Evolutionary conservation across 2,113 vertebrate genomes (phyloP).

Genomic region (Lepus americanus): DNA sequence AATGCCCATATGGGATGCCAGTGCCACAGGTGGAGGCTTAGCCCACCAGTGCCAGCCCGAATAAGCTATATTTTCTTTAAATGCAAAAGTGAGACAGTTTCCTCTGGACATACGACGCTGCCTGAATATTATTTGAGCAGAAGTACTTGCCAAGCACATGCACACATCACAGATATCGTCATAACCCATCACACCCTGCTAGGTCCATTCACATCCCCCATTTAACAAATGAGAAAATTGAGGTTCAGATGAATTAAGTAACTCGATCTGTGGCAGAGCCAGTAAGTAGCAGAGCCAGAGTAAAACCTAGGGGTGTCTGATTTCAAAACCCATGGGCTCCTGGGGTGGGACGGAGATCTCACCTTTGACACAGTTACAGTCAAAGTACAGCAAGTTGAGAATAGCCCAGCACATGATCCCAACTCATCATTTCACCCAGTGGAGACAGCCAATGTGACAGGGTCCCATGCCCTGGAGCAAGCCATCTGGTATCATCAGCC

Average conservation of each 20-base stretch:
- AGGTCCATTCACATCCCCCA: background rate
- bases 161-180: background rate
- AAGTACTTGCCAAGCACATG: background rate
- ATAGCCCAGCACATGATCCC: accelerated
- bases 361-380: background rate
- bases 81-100: background rate
- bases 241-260: background rate
- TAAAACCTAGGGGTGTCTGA: background rate
- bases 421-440: background rate
- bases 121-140: background rate
- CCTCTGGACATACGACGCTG: background rate
- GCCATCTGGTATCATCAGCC: background rate
- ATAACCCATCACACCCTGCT: background rate
- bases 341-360: background rate
- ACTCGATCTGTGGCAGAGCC: background rate
- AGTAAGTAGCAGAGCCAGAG: background rate
- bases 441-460: background rate
- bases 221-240: background rate
- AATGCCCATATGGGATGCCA: no score
- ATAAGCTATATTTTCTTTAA: background rate
- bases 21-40: no score
- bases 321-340: background rate
- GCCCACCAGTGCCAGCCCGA: background rate
- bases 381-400: background rate
- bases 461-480: background rate